Evolutionary conservation across 2,888 invertebrate species (phyloP), one percentile per base, ranked within the genome.

Genomic region (Elaeidobius kamerunicus): DNA sequence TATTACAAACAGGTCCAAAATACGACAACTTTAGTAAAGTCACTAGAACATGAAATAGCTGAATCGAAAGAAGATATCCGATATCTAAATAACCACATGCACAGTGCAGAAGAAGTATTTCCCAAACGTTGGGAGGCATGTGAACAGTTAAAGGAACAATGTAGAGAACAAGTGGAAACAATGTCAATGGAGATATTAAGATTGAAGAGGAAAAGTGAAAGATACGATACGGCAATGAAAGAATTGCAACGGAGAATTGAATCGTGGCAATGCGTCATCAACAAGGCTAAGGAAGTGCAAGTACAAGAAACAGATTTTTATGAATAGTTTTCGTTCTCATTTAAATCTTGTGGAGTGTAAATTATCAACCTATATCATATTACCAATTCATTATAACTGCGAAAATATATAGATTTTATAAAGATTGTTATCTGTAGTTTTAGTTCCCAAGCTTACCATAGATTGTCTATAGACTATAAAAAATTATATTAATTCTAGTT

Each of bases 201-300:
- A 27, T 57, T 41, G 48, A 57, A 59, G 7, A 50, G 56, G 27
- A 58, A 58, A 42, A 59, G 45, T 12, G 49, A 58, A 17, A 43
- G 54, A 17, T 58, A 58, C 9, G 60, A 59, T 18, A 30, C 34
- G 17, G 45, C 57, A 15, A 50, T 63, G 20, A 46, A 48, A 18
- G 50, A 59, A 16, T 47, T 61, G 9, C 58, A 61, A 28, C 56
- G 60, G 49, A 51, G 57, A 35, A 32, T 61, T n/a, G 57, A 55
- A 15, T 63, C 61, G 1, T 62, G 58, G 61, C 59, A 60, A 49
- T 59, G 52, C 18, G 48, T 62, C n/a, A 60, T 61, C 28, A 59
- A 60, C 16, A 55, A 58, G 32, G 59, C 61, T 23, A 52, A 58
- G 32, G 56, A 42, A 12, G 43, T 51, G 11, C 52, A 55, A 17